Evolutionary conservation across 2,797 vertebrate species (phyloP).

Genomic region (Rhynchonycteris naso): DNA sequence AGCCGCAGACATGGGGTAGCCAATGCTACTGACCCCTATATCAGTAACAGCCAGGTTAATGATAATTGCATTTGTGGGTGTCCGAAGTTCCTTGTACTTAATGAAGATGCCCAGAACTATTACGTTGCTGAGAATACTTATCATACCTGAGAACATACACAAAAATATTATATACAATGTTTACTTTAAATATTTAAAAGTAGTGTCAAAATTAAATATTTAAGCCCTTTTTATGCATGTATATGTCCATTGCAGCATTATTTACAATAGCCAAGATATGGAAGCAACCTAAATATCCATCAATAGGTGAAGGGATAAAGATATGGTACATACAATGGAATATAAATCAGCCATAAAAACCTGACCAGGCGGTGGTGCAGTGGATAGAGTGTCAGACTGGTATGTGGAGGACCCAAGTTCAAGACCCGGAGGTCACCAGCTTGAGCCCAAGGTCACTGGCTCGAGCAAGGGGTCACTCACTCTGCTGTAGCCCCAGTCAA

Average conservation of each 20-base stretch:
- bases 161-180: background rate
- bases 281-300: background rate
- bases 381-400: no score
- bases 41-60: constrained; percentile 98
- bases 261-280: background rate
- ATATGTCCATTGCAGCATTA: background rate
- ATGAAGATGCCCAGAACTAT: constrained; percentile 96
- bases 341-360: no score
- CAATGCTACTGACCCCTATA: constrained; percentile 96
- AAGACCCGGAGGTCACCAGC: no score
- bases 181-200: background rate
- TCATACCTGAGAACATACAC: constrained; percentile 87
- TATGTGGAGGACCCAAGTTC: no score
- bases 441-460: no score
- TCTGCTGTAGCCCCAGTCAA: no score
- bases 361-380: no score
- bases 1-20: constrained; percentile 98
- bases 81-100: constrained; percentile 95
- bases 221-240: background rate
- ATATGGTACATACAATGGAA: background rate
- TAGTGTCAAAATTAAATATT: constrained; percentile 35
- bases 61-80: constrained; percentile 96
- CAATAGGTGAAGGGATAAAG: background rate
- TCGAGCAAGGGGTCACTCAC: no score
- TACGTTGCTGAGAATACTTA: constrained; percentile 96